Evolutionary conservation across 1,140 invertebrate genomes (phyloP).

Genomic region (Eumeta japonica): DNA sequence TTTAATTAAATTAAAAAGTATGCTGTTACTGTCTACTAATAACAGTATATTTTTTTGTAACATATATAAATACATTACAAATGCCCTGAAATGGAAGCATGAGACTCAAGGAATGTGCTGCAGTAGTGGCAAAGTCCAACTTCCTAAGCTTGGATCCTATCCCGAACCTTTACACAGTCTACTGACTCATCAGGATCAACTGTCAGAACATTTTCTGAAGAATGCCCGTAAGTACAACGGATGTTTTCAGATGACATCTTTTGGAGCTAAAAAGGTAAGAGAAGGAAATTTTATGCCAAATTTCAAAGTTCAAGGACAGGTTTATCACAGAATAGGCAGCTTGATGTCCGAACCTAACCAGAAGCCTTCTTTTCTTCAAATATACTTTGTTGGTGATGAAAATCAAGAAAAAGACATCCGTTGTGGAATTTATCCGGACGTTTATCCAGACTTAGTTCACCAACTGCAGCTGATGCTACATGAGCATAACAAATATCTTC

Average conservation of each 20-base stretch:
- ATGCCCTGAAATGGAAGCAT: too few species aligned
- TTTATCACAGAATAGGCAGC: conserved; percentile 32
- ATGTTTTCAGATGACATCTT: conserved; percentile 40
- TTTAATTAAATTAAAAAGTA: too few species aligned
- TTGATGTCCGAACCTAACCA: conserved; percentile 21
- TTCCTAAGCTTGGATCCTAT: conserved; percentile 17
- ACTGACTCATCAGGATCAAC: conserved; percentile 16
- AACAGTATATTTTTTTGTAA: too few species aligned
- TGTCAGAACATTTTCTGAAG: conserved; percentile 16
- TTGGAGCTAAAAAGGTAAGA: conserved; percentile 23
- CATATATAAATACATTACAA: too few species aligned
- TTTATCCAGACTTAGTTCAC: conserved; percentile 20
- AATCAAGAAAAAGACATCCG: conserved; percentile 15
- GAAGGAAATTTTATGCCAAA: conserved; percentile 29
- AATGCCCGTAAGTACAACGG: conserved; percentile 18
- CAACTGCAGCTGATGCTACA: conserved; percentile 16
- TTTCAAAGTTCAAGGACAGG: conserved; percentile 47
- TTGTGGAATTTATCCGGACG: conserved; percentile 12
- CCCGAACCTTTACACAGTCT: conserved; percentile 17
- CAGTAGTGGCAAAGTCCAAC: conserved; percentile 17
- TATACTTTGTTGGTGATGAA: too few species aligned
- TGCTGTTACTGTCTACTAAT: too few species aligned
- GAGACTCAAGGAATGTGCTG: too few species aligned
- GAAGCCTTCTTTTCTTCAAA: conserved; percentile 40
- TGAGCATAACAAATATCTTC: conserved; percentile 15